Base-by-base conservation (phyloP, 2,888 invertebrate genomes). In the Eledona agricola region DNA sequence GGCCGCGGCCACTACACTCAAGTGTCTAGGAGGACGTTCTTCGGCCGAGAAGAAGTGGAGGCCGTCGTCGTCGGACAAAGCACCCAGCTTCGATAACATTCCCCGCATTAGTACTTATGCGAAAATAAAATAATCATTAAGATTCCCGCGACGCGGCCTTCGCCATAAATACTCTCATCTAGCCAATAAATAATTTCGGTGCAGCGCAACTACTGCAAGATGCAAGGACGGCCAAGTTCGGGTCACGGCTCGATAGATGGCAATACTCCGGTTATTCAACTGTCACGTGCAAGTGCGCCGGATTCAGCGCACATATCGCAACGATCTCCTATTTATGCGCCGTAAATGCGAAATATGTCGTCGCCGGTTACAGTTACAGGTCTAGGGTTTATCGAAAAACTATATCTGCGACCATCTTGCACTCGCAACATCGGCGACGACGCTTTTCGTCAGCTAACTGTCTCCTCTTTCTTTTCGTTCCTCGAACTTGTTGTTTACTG, bases 211-310 rank as follows among this genome's bases (percentile, higher is more conserved):
- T 22, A 16, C 19, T 15, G 32, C 17, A 37, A 15, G 47, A 51
- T 46, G 58, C 60, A 60, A 60, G 60, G 60, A 45, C 26, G 42
- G 53, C 47, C 60, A 60, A 60, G 58, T 57, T 59, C 58, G 55
- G 58, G 61, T 62, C 61, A 62, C 42, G 59, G 57, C 56, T 57
- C 51, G 55, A 54, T 59, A 58, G 59, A 58, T 59, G 56, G 57
- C 55, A 51, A 57, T 52, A 58, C 57, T 58, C 54, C 59, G 61
- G 61, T 62, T 62, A 55, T 62, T 62, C 61, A 62, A 60, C 61
- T 51, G 51, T 53, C 51, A 42, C 53, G 37, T 34, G 43, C 32
- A 53, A 35, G 47, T 26, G 43, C 56, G 55, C 52, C 55, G 51
- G 51, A 54, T 55, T 43, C 51, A 45, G 29, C 51, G 34, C 57